Evolutionary conservation across 2,888 invertebrate genomes (phyloP), one percentile per base, ranked within the genome.

Genomic region (Himalopsyche japonica): DNA sequence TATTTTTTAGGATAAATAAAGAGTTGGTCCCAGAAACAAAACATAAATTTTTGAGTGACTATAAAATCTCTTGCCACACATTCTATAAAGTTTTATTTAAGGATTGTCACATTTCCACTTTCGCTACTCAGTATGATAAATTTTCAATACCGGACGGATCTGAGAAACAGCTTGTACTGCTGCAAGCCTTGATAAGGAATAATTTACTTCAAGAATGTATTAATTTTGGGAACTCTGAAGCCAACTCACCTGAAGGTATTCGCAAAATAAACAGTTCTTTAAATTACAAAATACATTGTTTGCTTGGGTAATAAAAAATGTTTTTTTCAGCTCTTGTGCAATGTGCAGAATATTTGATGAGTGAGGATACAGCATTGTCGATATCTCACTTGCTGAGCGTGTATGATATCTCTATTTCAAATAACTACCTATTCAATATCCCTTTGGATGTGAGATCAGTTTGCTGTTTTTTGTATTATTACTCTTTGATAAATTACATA

Each of bases 361-460:
- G 90, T 24, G 91, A 92, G 88, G 94, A 94, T 87, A 90, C 92
- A 87, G 88, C 90, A 1, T 89, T 93, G 64, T 93, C 93, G 18
- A 88, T 94, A 84, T 90, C 92, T 1, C 93, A 92, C 88, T 89
- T 94, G 27, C 87, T 93, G 84, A 90, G 91, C 80, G 87, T 93
- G 43, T 88, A 90, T 34, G 88, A 90, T 88, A 86, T 88, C 43
- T 78, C 84, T 12, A 87, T 87, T 37, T 87, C 88, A 70, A 87
- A 88, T 76, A 87, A 88, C 82, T 82, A 89, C 47, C 89, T 90
- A 83, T 82, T 86, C 18, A 88, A 88, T 78, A 87, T 90, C 10
- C 88, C 89, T n/a, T 85, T 87, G 81, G 86, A 86, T 79, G 48
- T 81, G 10, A 82, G 57, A 57, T 85, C 83, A 34, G 81, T 86